Evolutionary conservation across 2,113 vertebrate species (phyloP).

Genomic region (Eira barbara): DNA sequence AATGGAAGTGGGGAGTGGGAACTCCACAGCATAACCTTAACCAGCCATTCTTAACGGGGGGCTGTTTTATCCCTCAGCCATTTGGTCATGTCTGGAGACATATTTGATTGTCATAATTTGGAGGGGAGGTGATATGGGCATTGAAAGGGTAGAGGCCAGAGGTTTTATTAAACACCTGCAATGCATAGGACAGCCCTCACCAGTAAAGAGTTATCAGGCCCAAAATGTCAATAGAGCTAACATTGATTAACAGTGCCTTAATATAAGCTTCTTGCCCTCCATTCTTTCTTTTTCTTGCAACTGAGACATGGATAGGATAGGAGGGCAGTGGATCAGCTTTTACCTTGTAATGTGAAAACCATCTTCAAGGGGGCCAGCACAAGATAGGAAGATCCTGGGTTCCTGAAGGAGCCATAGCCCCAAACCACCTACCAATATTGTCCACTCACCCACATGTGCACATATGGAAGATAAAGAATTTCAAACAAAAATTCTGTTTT

Average conservation of each 20-base stretch:
- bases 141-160: background rate
- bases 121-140: background rate
- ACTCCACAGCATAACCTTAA: background rate
- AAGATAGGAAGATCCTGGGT: background rate
- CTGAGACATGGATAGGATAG: background rate
- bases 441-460: background rate
- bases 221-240: background rate
- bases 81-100: background rate
- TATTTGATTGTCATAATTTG: background rate
- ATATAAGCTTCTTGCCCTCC: background rate
- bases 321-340: background rate
- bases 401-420: background rate
- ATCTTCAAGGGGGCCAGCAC: background rate
- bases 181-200: background rate
- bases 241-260: background rate
- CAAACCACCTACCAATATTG: background rate
- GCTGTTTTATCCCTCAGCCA: background rate
- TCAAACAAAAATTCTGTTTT: background rate
- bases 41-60: background rate
- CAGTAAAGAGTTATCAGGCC: background rate
- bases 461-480: background rate
- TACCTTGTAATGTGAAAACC: background rate
- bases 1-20: background rate
- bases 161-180: background rate
- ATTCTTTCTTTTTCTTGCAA: background rate